phyloP scores from a whole-genome alignment of 2,888 invertebrate species.

The Cataglyphis livida region DNA sequence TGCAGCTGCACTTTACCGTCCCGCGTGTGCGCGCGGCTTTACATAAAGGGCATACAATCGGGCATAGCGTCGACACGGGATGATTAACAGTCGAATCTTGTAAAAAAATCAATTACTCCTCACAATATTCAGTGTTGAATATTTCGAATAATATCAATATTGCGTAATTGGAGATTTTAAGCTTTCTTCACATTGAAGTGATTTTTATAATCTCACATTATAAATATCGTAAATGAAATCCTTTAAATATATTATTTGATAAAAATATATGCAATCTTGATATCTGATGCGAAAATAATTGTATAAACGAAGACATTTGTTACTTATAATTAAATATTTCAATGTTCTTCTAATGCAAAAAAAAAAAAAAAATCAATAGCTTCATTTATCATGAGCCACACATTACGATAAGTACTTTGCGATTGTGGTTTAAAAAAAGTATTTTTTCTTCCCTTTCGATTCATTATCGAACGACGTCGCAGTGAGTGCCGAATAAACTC shows the following conservation, averaged over 20 bases:
- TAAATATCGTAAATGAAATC: background rate
- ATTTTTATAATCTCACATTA: background rate
- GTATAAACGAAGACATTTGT: background rate
- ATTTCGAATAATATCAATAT: background rate
- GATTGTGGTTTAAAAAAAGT: background rate
- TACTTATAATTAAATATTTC: background rate
- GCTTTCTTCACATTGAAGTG: background rate
- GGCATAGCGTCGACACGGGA: slow-evolving; percentile 32
- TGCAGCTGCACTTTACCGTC: slow-evolving; percentile 80
- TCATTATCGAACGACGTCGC: slow-evolving; percentile 18
- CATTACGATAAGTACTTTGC: background rate
- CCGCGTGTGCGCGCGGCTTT: slow-evolving; percentile 20
- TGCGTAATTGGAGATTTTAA: background rate
- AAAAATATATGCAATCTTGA: background rate
- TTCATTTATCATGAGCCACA: background rate
- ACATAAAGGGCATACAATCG: slow-evolving; percentile 10
- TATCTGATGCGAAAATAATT: background rate
- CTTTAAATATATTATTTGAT: background rate
- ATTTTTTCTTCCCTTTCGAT: background rate
- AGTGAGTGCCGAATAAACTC: slow-evolving; percentile 12
- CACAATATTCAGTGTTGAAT: background rate
- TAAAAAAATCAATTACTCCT: slow-evolving; percentile 60
- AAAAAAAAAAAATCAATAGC: too few relatives aligned
- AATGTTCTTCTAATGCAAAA: background rate
- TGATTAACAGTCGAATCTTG: slow-evolving; percentile 59